A percentile compares a stretch with the other conserved stretches of the same genome.
These are phyloP conservation scores for Drosophila dives DNA, from an alignment of 2,888 invertebrate species.

Conservation along the genomic window DNA sequence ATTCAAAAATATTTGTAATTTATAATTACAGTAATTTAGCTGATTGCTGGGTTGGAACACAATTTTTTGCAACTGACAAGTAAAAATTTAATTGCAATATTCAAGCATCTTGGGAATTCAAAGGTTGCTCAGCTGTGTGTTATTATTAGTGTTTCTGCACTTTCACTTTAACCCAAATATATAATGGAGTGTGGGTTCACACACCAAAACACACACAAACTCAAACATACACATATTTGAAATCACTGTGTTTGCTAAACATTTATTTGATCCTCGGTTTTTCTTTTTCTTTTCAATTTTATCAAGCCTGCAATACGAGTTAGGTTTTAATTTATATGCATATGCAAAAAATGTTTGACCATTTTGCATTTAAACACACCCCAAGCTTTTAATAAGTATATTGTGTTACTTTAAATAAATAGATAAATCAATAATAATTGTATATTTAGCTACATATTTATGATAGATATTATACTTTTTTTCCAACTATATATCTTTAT, in stretches of 20 bases:
- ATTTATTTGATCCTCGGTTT: background rate
- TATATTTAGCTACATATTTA: background rate
- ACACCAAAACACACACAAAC: constrained; percentile 6
- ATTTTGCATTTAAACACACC: background rate
- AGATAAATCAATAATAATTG: background rate
- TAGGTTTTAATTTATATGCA: background rate
- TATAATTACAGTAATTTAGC: constrained; percentile 3
- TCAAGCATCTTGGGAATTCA: constrained; percentile 3
- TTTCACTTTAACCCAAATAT: constrained; percentile 75
- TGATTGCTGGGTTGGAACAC: constrained; percentile 4
- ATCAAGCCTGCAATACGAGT: background rate
- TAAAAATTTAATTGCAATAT: constrained; percentile 4
- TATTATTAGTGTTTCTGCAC: constrained; percentile 61
- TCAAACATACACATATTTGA: constrained; percentile 9
- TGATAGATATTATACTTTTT: background rate
- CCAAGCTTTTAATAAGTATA: background rate
- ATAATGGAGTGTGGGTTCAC: constrained; percentile 17
- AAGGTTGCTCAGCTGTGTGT: constrained; percentile 3
- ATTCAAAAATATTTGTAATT: constrained; percentile 3
- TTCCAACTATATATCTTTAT: background rate
- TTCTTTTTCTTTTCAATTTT: background rate
- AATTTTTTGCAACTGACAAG: background rate
- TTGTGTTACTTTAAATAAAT: background rate
- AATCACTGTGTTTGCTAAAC: constrained; percentile 27
- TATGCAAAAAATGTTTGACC: background rate